Base-by-base conservation (phyloP, 2,113 vertebrate genomes). In the Motacilla tschutschensis region DNA sequence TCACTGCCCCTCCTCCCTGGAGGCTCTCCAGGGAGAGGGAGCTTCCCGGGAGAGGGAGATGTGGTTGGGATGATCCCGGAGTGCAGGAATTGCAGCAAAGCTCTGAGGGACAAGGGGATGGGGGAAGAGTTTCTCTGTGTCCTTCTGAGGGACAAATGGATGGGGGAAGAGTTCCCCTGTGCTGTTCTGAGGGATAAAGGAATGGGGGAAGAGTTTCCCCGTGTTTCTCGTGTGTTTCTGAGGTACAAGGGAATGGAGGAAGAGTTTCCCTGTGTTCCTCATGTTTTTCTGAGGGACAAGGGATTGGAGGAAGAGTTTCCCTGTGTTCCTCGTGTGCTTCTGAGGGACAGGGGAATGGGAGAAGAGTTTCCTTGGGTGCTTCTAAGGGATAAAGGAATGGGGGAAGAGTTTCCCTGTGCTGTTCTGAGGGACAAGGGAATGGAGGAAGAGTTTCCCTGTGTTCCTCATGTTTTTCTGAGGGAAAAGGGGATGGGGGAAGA, bases 211-310 rank as follows among this genome's bases (percentile, higher is more conserved):
- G 18, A 41, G 9, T 8, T 40, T 25, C 16, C 14, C 6, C 18
- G 6, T 54, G 29, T 25, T 14, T 12, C 4, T 12, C 3, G 14
- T 40, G 40, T 40, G 6, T 6, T 24, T 22, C 31, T 35, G 14
- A 26, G 10, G 31, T 14, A 28, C 3, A 15, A 17, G 31, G n/a
- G 14, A 24, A 58, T 0, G 35, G 41, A 38, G 14, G 43, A 41
- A 43, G 31, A 12, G 29, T 7, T 74, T 54, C 25, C 18, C 9
- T 0, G 0, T 9, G 55, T 10, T n/a, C 12, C 4, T 38, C 0
- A 0, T 9, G 54, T 17, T 29, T 9, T 5, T 48, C 8, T 51
- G 16, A 18, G 26, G 40, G 26, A 46, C 2, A 13, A 33, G 6
- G 48, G 17, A 28, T 54, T 0, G n/a, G 50, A 2, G 15, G 15